Base-by-base conservation (phyloP, 2,113 vertebrate genomes). In the Lophotis ruficrista region DNA sequence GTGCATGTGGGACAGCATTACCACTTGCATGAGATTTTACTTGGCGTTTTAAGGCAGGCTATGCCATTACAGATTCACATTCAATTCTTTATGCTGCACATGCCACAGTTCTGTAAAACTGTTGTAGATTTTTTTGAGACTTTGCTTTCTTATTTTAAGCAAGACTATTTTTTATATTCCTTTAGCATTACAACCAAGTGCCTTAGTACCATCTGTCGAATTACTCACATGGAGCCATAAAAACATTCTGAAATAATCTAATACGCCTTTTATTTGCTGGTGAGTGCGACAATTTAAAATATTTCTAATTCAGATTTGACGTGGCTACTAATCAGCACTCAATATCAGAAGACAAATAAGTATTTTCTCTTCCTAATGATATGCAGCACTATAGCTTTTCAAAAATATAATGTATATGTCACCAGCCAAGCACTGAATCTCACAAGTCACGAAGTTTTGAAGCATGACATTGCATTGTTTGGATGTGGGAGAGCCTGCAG, bases 171-270 rank as follows among this genome's bases (percentile, higher is more conserved):
- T 94, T 89, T 70, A 53, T 72, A 82, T 89, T 91, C 70, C 54
- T 89, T 81, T 54, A 47, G 28, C 86, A 54, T 75, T 84, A 45
- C 51, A 96, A 76, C 50, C 62, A 87, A 89, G 78, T 70, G 94
- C 75, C 87, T 96, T 38, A 69, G 83, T 62, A 77, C 96, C 96
- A 97, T 94, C 95, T 95, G 94, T 96, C 3, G 0, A 89, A 87
- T 91, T 96, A 91, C 57, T 95, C 95, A 87, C 76, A 82, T 5
- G 19, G 81, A 95, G 87, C 53, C 83, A 89, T 69, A 79, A 94
- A 96, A 96, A 41, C 70, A 72, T 87, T 89, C 81, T 76, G 56
- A 92, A 88, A 85, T 89, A 87, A 95, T 76, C 87, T 91, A 94
- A 92, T 91, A 77, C 0, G 35, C 41, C 70, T 96, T 96, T 90